Conservation (phyloP, 2,888 invertebrate species). For the Ochropleura leucogaster region DNA sequence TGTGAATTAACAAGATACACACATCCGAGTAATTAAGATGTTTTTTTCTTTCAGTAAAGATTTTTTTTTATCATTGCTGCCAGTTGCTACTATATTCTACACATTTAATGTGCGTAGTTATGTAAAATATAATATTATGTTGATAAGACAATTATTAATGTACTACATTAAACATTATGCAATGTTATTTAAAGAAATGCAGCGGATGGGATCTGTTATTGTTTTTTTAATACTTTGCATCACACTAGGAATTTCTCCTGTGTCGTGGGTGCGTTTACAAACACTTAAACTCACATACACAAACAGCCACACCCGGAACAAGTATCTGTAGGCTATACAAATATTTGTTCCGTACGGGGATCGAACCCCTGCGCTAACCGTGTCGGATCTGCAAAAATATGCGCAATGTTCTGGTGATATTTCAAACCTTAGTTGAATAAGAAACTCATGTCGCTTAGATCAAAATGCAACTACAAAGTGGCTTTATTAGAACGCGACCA, state of each 20-base stretch:
- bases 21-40: background rate
- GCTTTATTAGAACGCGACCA: background rate
- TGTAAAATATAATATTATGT: slow-evolving; percentile 1
- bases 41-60: background rate
- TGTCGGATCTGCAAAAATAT: background rate
- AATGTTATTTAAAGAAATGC: background rate
- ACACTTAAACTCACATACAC: too few relatives aligned
- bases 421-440: background rate
- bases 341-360: too few relatives aligned
- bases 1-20: slow-evolving; percentile 22
- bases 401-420: background rate
- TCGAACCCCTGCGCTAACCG: too few relatives aligned
- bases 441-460: background rate
- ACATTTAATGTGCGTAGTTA: slow-evolving; percentile 6
- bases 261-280: too few relatives aligned
- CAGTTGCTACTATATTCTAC: background rate
- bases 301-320: too few relatives aligned
- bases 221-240: too few relatives aligned
- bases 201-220: background rate
- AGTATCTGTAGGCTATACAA: too few relatives aligned
- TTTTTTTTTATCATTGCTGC: background rate
- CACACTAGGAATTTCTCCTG: too few relatives aligned
- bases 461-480: background rate
- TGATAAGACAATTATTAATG: background rate
- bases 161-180: background rate